phyloP scores from a whole-genome alignment of 2,797 vertebrate species.

The Leontocebus nigricollis region DNA sequence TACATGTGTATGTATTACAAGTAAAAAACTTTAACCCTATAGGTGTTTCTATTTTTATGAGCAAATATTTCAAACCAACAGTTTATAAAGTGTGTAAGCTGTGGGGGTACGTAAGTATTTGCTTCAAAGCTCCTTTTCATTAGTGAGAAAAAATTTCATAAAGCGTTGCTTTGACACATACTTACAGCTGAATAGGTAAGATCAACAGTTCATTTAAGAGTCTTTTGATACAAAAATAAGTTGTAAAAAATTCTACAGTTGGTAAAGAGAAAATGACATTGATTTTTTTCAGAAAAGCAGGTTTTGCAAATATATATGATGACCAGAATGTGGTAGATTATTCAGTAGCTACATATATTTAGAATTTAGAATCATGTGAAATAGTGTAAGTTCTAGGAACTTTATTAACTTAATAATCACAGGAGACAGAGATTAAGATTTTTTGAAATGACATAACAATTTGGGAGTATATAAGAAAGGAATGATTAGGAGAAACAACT shows the following conservation, averaged over 20 bases:
- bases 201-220: not conserved
- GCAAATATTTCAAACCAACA: not conserved
- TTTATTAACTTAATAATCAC: not conserved
- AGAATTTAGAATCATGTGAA: slow-evolving; percentile 5
- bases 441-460: not conserved
- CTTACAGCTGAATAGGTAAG: not conserved
- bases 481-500: not conserved
- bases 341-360: not conserved
- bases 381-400: not conserved
- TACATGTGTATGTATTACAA: not conserved
- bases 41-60: not conserved
- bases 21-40: not conserved
- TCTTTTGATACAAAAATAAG: not conserved
- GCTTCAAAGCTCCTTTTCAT: not conserved
- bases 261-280: not conserved
- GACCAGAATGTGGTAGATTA: not conserved
- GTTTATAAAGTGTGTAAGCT: not conserved
- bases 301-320: not conserved
- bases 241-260: not conserved
- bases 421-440: not conserved
- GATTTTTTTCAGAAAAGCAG: not conserved
- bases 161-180: not conserved
- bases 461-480: not conserved
- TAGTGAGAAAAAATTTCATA: not conserved
- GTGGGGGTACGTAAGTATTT: not conserved